Evolutionary conservation across 1,140 invertebrate genomes (phyloP), one percentile per base, ranked within the genome.

Genomic region (Ganaspis sp.): DNA sequence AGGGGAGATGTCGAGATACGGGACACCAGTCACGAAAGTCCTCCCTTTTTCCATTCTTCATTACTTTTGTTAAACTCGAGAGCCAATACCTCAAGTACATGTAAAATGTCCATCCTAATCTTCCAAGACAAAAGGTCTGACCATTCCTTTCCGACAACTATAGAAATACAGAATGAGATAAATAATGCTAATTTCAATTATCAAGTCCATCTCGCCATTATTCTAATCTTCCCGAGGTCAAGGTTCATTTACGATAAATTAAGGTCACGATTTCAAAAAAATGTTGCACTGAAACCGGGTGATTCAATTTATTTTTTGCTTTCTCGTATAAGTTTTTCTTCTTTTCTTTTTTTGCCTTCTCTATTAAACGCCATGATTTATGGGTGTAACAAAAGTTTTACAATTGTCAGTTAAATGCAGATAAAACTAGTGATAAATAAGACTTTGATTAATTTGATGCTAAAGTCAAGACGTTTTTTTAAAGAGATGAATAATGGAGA

Each of bases 1-100:
- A 69, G 37, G 40, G 26, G 49, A 72, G 75, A 76, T 76, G 75
- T 72, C 75, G 75, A 76, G 75, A 76, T 76, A 76, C 70, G 70
- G 58, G 58, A 76, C 42, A 53, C 69, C 75, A 72, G 75, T 76
- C 75, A 76, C 75, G 75, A 76, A 76, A 71, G 45, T 64, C 54
- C 54, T 64, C 23, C 54, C 21, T 64, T 64, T 26, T 64, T 23
- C 54, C 54, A 26, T 64, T 64, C 21, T 64, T 64, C 54, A 64
- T 64, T 64, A 12, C 11, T 64, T 64, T 64, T 64, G 58, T 64
- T 26, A 15, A 64, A 29, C 12, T 64, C 26, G 12, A 64, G 54
- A 64, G 23, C 11, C 21, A 64, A 64, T 29, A 26, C 5, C 8
- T 29, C 5, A 34, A n/a, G 58, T 15, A 64, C 23, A 29, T 64